Evolutionary conservation across 1,140 invertebrate species (phyloP).

Genomic region (Euura saliciscinereae): DNA sequence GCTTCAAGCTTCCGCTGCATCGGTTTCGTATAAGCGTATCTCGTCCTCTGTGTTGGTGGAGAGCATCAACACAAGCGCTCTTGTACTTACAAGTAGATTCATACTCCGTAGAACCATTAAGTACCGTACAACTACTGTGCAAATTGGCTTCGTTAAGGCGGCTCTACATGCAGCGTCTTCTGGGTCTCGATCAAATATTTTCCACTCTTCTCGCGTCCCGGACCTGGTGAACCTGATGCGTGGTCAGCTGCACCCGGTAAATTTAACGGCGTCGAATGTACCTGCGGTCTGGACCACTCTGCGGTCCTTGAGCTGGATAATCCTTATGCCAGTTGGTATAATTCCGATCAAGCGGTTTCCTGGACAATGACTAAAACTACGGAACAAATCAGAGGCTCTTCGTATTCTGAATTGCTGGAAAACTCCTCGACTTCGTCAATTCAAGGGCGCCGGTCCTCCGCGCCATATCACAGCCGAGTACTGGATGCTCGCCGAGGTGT

Average conservation of each 20-base stretch:
- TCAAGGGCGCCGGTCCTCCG: neutral
- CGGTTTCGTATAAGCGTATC: no score
- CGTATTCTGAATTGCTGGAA: neutral
- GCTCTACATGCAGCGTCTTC: neutral
- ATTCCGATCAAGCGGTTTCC: neutral
- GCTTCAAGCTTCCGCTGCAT: no score
- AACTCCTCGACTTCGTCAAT: slow-evolving; percentile 9
- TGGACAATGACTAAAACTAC: neutral
- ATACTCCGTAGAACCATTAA: slow-evolving; percentile 26
- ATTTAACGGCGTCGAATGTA: no score
- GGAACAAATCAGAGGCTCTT: neutral
- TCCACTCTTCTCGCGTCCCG: neutral
- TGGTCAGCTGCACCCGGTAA: neutral
- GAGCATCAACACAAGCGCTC: neutral
- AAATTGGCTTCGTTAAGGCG: slow-evolving; percentile 38
- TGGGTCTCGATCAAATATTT: neutral
- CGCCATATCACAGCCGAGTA: slow-evolving; percentile 10
- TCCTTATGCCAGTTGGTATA: neutral
- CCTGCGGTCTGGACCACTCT: neutral
- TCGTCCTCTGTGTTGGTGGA: no score
- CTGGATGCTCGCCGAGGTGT: slow-evolving; percentile 8
- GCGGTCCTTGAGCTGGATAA: neutral
- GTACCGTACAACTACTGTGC: slow-evolving; percentile 30
- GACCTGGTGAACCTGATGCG: neutral
- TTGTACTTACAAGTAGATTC: slow-evolving; percentile 6